Evolutionary conservation across 2,888 invertebrate species (phyloP), one percentile per base, ranked within the genome.

Genomic region (Heliconius erato): DNA sequence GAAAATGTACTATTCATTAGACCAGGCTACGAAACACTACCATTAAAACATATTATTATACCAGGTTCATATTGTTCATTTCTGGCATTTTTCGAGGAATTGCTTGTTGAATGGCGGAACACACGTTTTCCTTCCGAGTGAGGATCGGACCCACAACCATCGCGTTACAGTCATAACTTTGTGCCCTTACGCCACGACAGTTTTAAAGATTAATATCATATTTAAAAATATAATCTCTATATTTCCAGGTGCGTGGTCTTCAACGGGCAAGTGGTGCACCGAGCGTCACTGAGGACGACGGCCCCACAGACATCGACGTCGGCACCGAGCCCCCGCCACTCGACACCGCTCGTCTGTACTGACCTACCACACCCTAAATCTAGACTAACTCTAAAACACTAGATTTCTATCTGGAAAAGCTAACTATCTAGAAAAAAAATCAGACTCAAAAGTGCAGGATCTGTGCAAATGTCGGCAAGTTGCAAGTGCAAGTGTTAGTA

Each of bases 251-350:
- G 82, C 93, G 94, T 49, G 94, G 94, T 0, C 80, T 92, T 78
- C 86, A 84, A 82, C 87, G 88, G 65, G 84, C 86, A 82, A 83
- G 92, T 5, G 92, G 91, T 40, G 86, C 89, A 40, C 88, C 89
- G 49, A 87, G 88, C 49, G 88, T 88, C 72, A 87, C 88, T 65
- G 95, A 95, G 69, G 95, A 95, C 80, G 95, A 95, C 71, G 92
- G 90, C 3, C 94, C 94, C 40, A 90, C 91, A n/a, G 95, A 96
- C 93, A 96, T 96, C 90, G 95, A 96, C 92, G 95, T 96, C 85
- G 95, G 95, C 90, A 95, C 95, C 32, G 95, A 96, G 90, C 91
- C 93, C 79, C 94, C 94, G 79, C 94, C 95, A 74, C 92, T 91
- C 80, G 90, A 89, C 85, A 89, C 89, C 83, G 89, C 89, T 67